Evolutionary conservation across 2,113 vertebrate genomes (phyloP).

Genomic region (Aleadryas rufinucha): DNA sequence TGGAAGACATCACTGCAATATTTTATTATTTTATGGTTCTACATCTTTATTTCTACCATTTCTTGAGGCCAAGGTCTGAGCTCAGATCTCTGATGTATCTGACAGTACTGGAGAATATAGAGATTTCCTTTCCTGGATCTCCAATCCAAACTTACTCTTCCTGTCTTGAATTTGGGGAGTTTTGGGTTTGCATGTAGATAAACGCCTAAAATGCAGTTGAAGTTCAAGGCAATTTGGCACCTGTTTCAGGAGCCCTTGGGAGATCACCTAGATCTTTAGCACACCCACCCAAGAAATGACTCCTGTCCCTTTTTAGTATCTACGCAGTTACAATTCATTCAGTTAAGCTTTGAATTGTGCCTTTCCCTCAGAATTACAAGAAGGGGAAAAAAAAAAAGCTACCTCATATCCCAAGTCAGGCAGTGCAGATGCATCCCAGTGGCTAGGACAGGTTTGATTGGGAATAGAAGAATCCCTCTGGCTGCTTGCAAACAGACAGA

Average conservation of each 20-base stretch:
- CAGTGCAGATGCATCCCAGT: conserved; percentile 76
- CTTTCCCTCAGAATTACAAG: background rate
- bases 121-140: background rate
- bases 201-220: background rate
- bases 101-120: background rate
- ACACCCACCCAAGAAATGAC: background rate
- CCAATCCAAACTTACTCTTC: background rate
- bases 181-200: background rate
- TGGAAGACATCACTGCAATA: background rate
- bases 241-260: background rate
- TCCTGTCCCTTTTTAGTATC: background rate
- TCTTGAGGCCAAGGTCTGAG: background rate
- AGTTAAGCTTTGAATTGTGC: background rate
- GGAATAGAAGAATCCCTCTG: conserved; percentile 31
- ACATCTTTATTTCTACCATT: background rate
- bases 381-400: background rate
- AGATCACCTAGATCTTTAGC: background rate
- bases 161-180: background rate
- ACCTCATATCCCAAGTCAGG: conserved; percentile 77
- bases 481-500: background rate
- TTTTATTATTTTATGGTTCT: background rate
- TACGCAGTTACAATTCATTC: background rate
- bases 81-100: background rate
- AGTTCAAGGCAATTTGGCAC: background rate
- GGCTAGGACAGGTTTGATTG: conserved; percentile 50